A percentile compares a stretch with the other conserved stretches of the same genome.
phyloP scores from a whole-genome alignment of 2,797 vertebrate genomes.

The Megaceryle alcyon region DNA sequence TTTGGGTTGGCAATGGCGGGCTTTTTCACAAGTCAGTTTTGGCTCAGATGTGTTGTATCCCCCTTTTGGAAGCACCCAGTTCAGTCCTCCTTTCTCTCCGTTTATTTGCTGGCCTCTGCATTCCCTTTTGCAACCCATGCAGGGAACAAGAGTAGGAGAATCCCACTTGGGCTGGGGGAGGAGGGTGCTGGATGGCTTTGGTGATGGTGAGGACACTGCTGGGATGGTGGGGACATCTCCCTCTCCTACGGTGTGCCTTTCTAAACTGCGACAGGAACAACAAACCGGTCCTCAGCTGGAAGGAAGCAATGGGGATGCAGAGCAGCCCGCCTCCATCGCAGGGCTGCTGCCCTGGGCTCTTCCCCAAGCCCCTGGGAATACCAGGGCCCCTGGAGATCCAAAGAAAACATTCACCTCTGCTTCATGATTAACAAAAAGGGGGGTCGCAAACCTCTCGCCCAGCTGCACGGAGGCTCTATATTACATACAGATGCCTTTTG shows the following conservation, averaged over 20 bases:
- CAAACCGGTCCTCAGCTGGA: neutral
- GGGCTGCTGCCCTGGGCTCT: neutral
- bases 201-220: neutral
- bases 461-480: conserved; percentile 10
- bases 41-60: neutral
- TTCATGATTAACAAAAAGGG: conserved; percentile 12
- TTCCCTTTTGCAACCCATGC: neutral
- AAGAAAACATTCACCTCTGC: conserved; percentile 59
- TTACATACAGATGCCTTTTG: conserved; percentile 63
- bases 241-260: neutral
- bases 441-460: neutral
- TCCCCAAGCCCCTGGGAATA: conserved; percentile 6
- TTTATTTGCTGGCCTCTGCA: neutral
- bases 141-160: neutral
- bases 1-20: neutral
- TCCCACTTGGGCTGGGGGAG: neutral
- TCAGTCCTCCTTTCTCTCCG: neutral
- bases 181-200: neutral
- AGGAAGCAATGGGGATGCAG: neutral
- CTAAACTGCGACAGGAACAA: neutral
- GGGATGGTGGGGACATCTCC: neutral
- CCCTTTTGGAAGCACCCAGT: neutral
- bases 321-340: neutral
- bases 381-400: conserved; percentile 3
- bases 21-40: neutral